Evolutionary conservation across 1,140 invertebrate species (phyloP).

Genomic region (Protaetia brevitarsis): DNA sequence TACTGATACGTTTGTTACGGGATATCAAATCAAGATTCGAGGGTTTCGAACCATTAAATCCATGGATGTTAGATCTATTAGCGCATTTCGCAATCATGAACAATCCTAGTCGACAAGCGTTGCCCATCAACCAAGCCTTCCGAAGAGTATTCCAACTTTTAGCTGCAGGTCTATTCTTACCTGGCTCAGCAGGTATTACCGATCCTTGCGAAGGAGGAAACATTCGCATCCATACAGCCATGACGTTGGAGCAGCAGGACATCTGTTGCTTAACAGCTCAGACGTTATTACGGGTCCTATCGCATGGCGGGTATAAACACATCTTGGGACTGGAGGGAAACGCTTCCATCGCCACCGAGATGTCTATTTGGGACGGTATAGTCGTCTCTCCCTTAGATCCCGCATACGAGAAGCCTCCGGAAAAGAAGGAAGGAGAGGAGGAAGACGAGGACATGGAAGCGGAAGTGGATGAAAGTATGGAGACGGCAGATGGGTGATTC

Average conservation of each 20-base stretch:
- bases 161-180: slow-evolving; percentile 90
- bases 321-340: slow-evolving; percentile 75
- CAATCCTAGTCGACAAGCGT: slow-evolving; percentile 87
- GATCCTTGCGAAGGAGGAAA: slow-evolving; percentile 92
- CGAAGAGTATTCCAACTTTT: slow-evolving; percentile 84
- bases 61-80: slow-evolving; percentile 95
- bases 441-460: slow-evolving; percentile 55
- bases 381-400: slow-evolving; percentile 89
- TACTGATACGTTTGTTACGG: slow-evolving; percentile 86
- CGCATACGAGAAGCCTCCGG: slow-evolving; percentile 72
- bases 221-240: slow-evolving; percentile 84
- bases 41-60: slow-evolving; percentile 84
- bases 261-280: slow-evolving; percentile 86
- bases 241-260: slow-evolving; percentile 95
- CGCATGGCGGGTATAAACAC: slow-evolving; percentile 89
- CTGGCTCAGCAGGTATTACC: slow-evolving; percentile 89
- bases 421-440: slow-evolving; percentile 53
- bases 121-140: slow-evolving; percentile 89
- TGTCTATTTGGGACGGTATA: slow-evolving; percentile 91
- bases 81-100: slow-evolving; percentile 97
- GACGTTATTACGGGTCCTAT: slow-evolving; percentile 81
- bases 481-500: slow-evolving; percentile 37
- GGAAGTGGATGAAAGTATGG: slow-evolving; percentile 52
- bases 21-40: slow-evolving; percentile 87
- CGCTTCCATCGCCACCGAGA: slow-evolving; percentile 74